Evolutionary conservation across 2,888 invertebrate species (phyloP).

Genomic region (Artemia sinica): DNA sequence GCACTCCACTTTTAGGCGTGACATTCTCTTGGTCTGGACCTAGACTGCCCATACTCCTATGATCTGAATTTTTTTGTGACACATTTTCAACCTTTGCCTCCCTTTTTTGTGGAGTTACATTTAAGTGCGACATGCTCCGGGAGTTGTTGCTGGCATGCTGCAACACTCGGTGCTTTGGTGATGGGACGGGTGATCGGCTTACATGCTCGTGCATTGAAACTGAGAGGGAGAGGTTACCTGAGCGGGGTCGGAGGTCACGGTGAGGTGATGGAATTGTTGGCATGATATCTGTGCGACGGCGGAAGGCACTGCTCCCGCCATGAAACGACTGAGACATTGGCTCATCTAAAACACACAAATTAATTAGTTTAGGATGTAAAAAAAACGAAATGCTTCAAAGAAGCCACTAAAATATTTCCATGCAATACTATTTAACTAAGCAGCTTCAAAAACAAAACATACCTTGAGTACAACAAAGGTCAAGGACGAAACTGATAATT

Average conservation of each 20-base stretch:
- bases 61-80: background rate
- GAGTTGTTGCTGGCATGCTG: conserved; percentile 39
- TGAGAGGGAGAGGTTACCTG: conserved; percentile 10
- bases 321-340: conserved; percentile 11
- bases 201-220: background rate
- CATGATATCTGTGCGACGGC: conserved; percentile 54
- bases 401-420: too few species aligned
- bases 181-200: background rate
- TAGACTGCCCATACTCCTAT: conserved; percentile 10
- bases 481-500: too few species aligned
- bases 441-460: too few species aligned
- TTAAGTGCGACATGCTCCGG: conserved; percentile 39
- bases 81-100: background rate
- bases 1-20: conserved; percentile 21
- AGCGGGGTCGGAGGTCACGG: conserved; percentile 34
- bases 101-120: conserved; percentile 24
- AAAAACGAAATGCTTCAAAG: too few species aligned
- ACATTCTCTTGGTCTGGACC: conserved; percentile 6
- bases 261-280: conserved; percentile 64
- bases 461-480: too few species aligned
- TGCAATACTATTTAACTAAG: too few species aligned
- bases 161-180: background rate
- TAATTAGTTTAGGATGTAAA: too few species aligned
- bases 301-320: conserved; percentile 16
- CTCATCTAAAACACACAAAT: background rate